Conservation (phyloP, 2,797 vertebrate genomes). For the Pteropus rufus region DNA sequence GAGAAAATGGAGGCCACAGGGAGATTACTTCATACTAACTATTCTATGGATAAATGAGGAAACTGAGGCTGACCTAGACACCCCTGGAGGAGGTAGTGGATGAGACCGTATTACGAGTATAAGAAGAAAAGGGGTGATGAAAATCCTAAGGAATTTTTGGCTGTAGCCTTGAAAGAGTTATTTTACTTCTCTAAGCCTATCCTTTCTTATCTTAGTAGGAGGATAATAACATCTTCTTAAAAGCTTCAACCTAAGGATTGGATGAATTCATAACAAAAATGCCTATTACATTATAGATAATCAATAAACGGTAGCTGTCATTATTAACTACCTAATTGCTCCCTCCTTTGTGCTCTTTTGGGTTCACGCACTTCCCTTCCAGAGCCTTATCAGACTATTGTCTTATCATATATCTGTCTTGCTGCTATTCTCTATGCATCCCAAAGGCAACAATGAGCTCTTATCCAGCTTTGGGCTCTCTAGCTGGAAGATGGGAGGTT, state of each 20-base stretch:
- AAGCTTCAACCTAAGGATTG: not conserved
- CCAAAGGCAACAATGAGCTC: not conserved
- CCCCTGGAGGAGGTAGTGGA: not conserved
- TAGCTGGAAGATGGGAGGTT: not conserved
- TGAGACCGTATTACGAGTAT: not conserved
- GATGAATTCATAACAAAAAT: not conserved
- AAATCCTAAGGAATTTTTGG: not conserved
- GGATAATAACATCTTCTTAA: not conserved
- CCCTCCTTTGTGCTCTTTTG: not conserved
- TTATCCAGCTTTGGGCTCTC: not conserved
- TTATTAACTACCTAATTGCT: conserved; percentile 49
- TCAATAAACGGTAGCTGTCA: not conserved
- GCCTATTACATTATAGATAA: not conserved
- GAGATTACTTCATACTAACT: not conserved
- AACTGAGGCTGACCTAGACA: not conserved
- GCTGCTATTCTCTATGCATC: not conserved
- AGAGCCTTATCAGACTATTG: not conserved
- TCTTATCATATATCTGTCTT: not conserved
- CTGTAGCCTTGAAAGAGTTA: not conserved
- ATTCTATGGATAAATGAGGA: not conserved
- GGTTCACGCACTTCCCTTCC: not conserved
- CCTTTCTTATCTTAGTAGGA: not conserved
- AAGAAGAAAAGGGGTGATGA: not conserved
- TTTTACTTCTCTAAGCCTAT: not conserved
- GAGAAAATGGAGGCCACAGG: not conserved